Conservation (phyloP, 2,113 vertebrate genomes). For the Nerophis ophidion region DNA sequence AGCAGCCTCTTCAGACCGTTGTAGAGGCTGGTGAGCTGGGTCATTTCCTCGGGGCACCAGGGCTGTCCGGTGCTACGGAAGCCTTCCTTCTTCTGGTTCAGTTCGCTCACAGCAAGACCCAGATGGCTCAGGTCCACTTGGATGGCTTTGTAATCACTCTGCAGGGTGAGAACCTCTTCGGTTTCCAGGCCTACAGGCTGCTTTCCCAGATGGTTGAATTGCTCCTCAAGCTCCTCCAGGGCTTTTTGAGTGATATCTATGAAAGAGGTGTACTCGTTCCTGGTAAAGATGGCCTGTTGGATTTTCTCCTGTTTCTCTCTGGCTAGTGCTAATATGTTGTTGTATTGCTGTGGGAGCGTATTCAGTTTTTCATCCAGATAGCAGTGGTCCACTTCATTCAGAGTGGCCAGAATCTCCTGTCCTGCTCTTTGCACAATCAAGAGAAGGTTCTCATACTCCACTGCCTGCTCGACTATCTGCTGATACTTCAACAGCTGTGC, state of each 20-base stretch:
- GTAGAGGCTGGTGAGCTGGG: conserved; percentile 74
- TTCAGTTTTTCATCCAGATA: conserved; percentile 90
- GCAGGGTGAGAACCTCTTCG: conserved; percentile 76
- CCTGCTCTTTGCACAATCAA: conserved; percentile 84
- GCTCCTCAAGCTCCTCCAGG: conserved; percentile 80
- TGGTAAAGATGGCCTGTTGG: conserved; percentile 82
- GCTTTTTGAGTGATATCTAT: conserved; percentile 77
- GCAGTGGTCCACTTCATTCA: conserved; percentile 89
- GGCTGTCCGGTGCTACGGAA: conserved; percentile 89
- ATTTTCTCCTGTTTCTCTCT: conserved; percentile 88
- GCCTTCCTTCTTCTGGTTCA: conserved; percentile 91
- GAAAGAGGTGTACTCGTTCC: conserved; percentile 85
- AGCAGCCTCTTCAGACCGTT: conserved; percentile 79
- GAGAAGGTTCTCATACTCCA: conserved; percentile 92
- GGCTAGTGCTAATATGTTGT: conserved; percentile 77
- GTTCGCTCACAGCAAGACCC: conserved; percentile 78
- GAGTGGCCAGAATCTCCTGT: conserved; percentile 84
- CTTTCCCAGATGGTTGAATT: conserved; percentile 74
- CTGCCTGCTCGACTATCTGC: conserved; percentile 84
- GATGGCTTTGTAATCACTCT: conserved; percentile 73
- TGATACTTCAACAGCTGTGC: conserved; percentile 82
- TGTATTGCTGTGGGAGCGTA: conserved; percentile 85
- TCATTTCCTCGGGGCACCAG: conserved; percentile 86
- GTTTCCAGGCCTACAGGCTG: conserved; percentile 67
- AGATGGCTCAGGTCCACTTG: conserved; percentile 72